Conservation (phyloP, 2,113 vertebrate genomes). For the Casuarius casuarius region DNA sequence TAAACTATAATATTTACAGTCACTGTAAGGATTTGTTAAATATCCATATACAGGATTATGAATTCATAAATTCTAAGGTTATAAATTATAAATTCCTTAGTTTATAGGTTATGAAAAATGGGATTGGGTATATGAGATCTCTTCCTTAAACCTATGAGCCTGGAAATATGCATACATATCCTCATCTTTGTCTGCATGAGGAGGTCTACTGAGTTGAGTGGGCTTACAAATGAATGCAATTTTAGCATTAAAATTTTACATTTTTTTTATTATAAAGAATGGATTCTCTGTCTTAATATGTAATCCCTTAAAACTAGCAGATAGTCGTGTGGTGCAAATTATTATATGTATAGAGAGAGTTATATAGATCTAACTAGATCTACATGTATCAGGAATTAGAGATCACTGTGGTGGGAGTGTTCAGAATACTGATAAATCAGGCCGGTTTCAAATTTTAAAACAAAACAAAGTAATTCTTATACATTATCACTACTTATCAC, state of each 20-base stretch:
- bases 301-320: background rate
- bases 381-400: background rate
- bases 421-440: background rate
- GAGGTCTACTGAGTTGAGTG: background rate
- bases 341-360: background rate
- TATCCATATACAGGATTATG: background rate
- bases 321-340: background rate
- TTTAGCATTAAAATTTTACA: background rate
- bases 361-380: background rate
- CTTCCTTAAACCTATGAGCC: background rate
- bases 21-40: background rate
- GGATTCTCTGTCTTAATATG: background rate
- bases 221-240: background rate
- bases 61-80: background rate
- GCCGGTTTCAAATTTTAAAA: background rate
- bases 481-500: background rate
- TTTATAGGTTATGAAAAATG: background rate
- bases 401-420: too few relatives aligned
- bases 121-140: background rate
- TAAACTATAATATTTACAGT: background rate
- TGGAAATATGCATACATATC: background rate
- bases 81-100: background rate
- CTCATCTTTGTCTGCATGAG: background rate
- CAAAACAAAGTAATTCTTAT: background rate
- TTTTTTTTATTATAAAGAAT: background rate